Evolutionary conservation across 1,140 invertebrate species (phyloP), one percentile per base, ranked within the genome.

Genomic region (Ridgeia piscesae): DNA sequence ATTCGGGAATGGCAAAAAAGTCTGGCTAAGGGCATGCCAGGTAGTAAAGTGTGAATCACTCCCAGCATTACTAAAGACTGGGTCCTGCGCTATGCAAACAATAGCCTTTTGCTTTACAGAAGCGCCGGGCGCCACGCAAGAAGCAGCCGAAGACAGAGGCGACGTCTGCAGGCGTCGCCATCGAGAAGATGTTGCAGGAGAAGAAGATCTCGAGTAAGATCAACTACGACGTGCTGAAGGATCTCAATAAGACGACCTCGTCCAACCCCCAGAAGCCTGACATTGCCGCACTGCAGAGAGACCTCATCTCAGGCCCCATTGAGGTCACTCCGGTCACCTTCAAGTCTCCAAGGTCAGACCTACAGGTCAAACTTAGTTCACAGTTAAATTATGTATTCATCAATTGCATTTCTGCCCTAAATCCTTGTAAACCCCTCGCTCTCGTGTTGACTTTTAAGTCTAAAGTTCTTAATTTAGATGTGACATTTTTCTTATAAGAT

Each of bases 181-280:
- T 99, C 42, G 98, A 98, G 94, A 99, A 98, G 95, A 98, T 99
- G 97, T 95, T 99, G 11, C 97, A 98, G 94, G 98, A 99, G 94
- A 99, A 99, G 95, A 98, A 98, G 95, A 98, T 99, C 92, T 99
- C 99, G 0, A 97, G 97, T 8, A 99, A 99, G 97, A 99, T 99
- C 50, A 99, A 99, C 96, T 99, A 99, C 95, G 99, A 99, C 94
- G 99, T 99, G 33, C 96, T 99, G 27, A 98, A 98, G 94, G 98
- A 97, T 94, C 96, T 99, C 11, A 96, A 93, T 97, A 97, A 95
- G 96, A 94, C 93, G 58, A 91, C 94, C 92, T 93, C 94, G 92
- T 89, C 93, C 91, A 35, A 93, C 91, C 58, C 91, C 17, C 34
- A 58, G 35, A 33, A 88, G 42, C 88, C 91, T 33, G 91, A 88